A percentile compares a stretch with the other conserved stretches of the same genome.
Conservation (phyloP, 1,140 invertebrate genomes). For the Papilio aristodemus region DNA sequence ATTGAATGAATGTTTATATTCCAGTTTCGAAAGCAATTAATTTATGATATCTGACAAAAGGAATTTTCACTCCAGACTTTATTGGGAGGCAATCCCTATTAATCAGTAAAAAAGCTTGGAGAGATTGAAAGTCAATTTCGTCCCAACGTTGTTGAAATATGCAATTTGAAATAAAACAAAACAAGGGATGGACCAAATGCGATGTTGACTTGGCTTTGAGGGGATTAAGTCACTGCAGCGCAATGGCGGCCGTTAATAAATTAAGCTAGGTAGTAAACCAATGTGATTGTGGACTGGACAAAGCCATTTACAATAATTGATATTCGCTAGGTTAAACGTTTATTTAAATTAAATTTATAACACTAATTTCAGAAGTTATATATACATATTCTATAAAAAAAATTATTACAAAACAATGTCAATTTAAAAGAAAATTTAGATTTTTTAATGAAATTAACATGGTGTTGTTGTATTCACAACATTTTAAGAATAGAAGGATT, state of each 20-base stretch:
- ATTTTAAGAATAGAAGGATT: no score
- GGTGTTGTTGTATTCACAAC: no score
- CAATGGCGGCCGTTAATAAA: constrained; percentile 1
- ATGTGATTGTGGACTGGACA: background rate
- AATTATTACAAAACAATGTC: no score
- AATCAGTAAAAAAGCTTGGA: constrained; percentile 40
- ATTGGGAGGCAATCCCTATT: constrained; percentile 25
- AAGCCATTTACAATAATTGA: background rate
- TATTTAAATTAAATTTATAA: background rate
- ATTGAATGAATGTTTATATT: background rate
- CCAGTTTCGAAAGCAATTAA: background rate
- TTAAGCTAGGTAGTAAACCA: background rate
- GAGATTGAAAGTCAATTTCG: constrained; percentile 33
- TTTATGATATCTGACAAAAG: background rate
- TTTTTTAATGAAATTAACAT: no score
- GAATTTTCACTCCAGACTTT: background rate
- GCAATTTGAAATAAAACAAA: constrained; percentile 35
- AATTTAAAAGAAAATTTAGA: no score
- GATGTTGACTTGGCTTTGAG: constrained; percentile 5
- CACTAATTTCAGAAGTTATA: no score
- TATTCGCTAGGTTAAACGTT: background rate
- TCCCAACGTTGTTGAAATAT: constrained; percentile 38
- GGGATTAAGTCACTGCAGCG: constrained; percentile 3
- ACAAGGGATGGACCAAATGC: background rate
- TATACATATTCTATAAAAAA: no score